phyloP scores from a whole-genome alignment of 1,140 invertebrate species.

The Ectropis grisescens region DNA sequence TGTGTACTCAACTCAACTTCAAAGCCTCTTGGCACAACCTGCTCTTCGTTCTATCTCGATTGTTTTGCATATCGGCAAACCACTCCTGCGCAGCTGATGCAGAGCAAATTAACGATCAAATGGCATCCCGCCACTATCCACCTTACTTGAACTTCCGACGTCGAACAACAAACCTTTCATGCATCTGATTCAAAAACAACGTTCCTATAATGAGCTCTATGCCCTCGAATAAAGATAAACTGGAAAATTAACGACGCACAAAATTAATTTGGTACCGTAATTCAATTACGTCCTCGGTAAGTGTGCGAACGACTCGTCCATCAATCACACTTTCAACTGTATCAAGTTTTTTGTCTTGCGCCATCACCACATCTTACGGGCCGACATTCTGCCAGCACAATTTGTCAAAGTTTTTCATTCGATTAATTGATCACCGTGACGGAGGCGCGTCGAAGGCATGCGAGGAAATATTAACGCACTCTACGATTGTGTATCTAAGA shows the following conservation, averaged over 20 bases:
- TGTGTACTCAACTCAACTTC: not conserved
- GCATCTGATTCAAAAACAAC: too few species aligned
- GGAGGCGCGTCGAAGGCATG: slow-evolving; percentile 10
- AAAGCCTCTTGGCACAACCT: slow-evolving; percentile 5
- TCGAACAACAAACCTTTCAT: slow-evolving; percentile 14
- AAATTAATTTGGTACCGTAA: slow-evolving; percentile 48
- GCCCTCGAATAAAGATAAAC: slow-evolving; percentile 16
- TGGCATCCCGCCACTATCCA: slow-evolving; percentile 29
- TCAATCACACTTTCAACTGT: slow-evolving; percentile 66
- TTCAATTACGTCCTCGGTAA: slow-evolving; percentile 46
- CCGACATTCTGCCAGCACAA: slow-evolving; percentile 36
- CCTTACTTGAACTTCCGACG: slow-evolving; percentile 26
- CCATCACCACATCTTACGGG: slow-evolving; percentile 30
- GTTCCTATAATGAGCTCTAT: slow-evolving; percentile 25
- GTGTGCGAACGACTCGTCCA: slow-evolving; percentile 32
- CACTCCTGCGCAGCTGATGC: slow-evolving; percentile 25
- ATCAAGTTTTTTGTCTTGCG: slow-evolving; percentile 50
- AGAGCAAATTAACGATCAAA: slow-evolving; percentile 55
- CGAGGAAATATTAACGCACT: slow-evolving; percentile 41
- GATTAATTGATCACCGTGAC: slow-evolving; percentile 38
- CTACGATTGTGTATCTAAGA: slow-evolving; percentile 35
- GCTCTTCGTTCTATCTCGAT: slow-evolving; percentile 38
- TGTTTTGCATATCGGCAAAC: slow-evolving; percentile 49
- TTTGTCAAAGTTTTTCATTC: slow-evolving; percentile 55
- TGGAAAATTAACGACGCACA: slow-evolving; percentile 16